Evolutionary conservation across 2,113 vertebrate species (phyloP).

Genomic region (Dunckerocampus dactyliophorus): DNA sequence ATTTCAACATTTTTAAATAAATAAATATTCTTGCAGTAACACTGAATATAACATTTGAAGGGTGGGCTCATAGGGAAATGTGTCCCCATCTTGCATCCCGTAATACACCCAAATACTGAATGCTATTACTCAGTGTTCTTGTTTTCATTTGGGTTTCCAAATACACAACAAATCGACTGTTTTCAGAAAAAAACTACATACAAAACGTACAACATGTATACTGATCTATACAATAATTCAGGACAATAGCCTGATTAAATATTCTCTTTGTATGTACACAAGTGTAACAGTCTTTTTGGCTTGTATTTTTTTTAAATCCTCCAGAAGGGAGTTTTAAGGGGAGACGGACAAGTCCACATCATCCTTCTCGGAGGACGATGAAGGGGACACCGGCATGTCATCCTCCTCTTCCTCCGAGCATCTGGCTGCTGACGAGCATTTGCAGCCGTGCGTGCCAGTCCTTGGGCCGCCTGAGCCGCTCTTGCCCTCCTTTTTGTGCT

Average conservation of each 20-base stretch:
- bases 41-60: constrained; percentile 72
- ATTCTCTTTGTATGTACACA: constrained; percentile 69
- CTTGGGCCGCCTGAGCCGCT: constrained; percentile 73
- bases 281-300: constrained; percentile 68
- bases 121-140: constrained; percentile 52
- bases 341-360: constrained; percentile 89
- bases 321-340: constrained; percentile 65
- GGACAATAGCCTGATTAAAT: constrained; percentile 65
- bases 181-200: constrained; percentile 74
- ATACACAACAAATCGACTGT: constrained; percentile 58
- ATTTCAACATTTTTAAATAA: constrained; percentile 92
- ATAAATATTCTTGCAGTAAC: constrained; percentile 89
- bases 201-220: constrained; percentile 75
- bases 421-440: constrained; percentile 87
- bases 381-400: constrained; percentile 88
- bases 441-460: constrained; percentile 80
- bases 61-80: constrained; percentile 35
- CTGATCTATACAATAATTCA: constrained; percentile 70
- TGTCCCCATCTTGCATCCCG: constrained; percentile 20
- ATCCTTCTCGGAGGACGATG: constrained; percentile 93
- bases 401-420: constrained; percentile 90
- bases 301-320: constrained; percentile 44
- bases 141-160: constrained; percentile 44
- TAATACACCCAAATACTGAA: constrained; percentile 55
- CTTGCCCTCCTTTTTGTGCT: constrained; percentile 99